Base-by-base conservation (phyloP, 2,113 vertebrate species). In the Ophthalmolycus amberensis region DNA sequence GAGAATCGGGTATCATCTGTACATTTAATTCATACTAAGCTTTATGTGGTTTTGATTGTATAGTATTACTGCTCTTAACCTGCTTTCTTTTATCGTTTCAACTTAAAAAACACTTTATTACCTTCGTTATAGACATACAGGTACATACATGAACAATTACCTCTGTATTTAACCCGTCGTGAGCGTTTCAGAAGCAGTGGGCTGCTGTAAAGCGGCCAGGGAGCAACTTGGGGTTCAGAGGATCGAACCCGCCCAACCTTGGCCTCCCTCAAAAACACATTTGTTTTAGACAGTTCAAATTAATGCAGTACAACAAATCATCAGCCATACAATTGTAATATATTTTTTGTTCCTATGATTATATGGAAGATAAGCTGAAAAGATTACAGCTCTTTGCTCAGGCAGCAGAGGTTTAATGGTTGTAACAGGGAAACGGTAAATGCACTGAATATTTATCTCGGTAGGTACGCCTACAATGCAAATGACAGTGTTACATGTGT, bases 371-470 rank as follows among this genome's bases (percentile, higher is more conserved):
- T 79, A 58, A 74, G 77, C 76, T 88, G 74, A 72, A 54, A 74
- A 67, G 80, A 85, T 70, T 70, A 63, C 71, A 44, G 64, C 70
- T 85, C 75, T 65, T 84, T 82, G 81, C 89, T 91, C 89, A 83
- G 87, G 89, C 77, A 88, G 85, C 87, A 90, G 64, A 82, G 79
- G n/a, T 73, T 90, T 80, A 79, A 79, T 78, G 63, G 81, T 90
- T 90, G 56, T 86, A 78, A 90, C 86, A 88, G 88, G 89, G 85
- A 92, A 85, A 85, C 58, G 52, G 84, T 84, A 84, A 91, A 89
- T 92, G 91, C 90, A 93, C 89, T 93, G 90, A 93, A 90, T 91
- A 86, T 87, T 90, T 89, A 85, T 88, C 88, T 88, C 68, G 12
- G 77, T 89, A 79, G 85, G 58, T 68, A 87, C 79, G 11, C 82